Evolutionary conservation across 2,888 invertebrate species (phyloP), one percentile per base, ranked within the genome.

Genomic region (Eudasyphora cyanicolor): DNA sequence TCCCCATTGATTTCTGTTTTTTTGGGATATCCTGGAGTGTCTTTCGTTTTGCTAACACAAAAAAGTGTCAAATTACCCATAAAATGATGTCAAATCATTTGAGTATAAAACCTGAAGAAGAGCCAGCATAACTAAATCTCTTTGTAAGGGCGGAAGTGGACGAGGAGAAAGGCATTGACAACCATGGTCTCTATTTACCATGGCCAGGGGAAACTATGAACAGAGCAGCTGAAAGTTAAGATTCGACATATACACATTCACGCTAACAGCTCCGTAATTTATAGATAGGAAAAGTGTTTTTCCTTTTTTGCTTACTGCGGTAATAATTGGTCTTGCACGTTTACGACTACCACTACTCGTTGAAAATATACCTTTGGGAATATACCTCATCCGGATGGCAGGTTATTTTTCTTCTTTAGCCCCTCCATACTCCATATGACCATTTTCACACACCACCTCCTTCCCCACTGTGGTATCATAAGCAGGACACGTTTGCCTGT

Each of bases 41-140:
- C 12, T 38, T 42, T 14, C 6, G 7, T 29, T n/a, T 57, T 14
- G 24, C 54, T 10, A 19, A 7, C 29, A 17, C 27, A 49, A 67
- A n/a, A 81, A 81, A 76, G 74, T 74, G 77, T 60, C 75, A 82
- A 80, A 82, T 82, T 77, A 75, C 77, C 74, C 62, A 74, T 69
- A 74, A 79, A 82, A 79, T 79, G 38, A 76, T 73, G 67, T 82
- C 54, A 82, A 70, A 57, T 70, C 67, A 57, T 57, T 64, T 24
- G 77, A 42, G 64, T 51, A 70, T 71, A 54, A 21, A 27, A 64
- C 51, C 6, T n/a, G 32, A 17, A 45, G 8, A 3, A 49, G 6
- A 19, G 21, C 19, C 6, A 73, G 2, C n/a, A 12, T 4, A 32
- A 14, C 14, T 45, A 17, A 42, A 38, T 21, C 60, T 76, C 32